Percentiles rank a stretch among this genome's conserved stretches.
phyloP scores from a whole-genome alignment of 2,113 vertebrate genomes.

The Trachemys scripta region DNA sequence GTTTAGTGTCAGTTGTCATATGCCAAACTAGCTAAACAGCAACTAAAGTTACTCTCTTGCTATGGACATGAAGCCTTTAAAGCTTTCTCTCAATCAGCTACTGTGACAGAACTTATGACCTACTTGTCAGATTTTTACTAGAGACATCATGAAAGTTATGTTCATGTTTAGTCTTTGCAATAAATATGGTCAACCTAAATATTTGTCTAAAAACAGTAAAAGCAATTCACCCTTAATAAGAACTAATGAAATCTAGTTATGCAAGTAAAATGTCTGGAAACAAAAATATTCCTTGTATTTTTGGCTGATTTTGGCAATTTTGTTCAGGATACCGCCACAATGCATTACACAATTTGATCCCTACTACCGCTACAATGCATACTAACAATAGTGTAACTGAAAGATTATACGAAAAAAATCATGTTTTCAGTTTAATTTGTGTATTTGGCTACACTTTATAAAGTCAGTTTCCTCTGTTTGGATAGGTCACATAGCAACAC shows the following conservation, averaged over 20 bases:
- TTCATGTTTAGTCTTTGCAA: background rate
- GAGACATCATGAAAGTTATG: background rate
- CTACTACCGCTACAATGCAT: background rate
- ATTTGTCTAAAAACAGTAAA: background rate
- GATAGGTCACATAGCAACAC: background rate
- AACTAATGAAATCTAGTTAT: background rate
- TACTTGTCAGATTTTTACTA: background rate
- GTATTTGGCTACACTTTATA: background rate
- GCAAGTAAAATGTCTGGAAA: background rate
- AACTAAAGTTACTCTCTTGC: background rate
- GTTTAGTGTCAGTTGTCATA: background rate
- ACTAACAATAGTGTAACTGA: background rate
- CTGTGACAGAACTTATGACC: background rate
- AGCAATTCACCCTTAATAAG: background rate
- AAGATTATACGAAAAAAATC: background rate
- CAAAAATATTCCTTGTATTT: background rate
- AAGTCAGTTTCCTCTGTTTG: background rate
- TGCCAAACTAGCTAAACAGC: background rate
- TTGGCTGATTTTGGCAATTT: background rate
- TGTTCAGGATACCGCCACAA: background rate
- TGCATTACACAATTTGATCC: background rate
- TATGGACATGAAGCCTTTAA: background rate
- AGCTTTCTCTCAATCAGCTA: background rate
- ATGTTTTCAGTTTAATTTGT: background rate
- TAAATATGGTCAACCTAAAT: background rate